Percentiles rank a stretch among this genome's conserved stretches.
These are phyloP conservation scores for Cyrtonyx montezumae DNA, from an alignment of 2,113 vertebrate genomes.

Conservation along the genomic window DNA sequence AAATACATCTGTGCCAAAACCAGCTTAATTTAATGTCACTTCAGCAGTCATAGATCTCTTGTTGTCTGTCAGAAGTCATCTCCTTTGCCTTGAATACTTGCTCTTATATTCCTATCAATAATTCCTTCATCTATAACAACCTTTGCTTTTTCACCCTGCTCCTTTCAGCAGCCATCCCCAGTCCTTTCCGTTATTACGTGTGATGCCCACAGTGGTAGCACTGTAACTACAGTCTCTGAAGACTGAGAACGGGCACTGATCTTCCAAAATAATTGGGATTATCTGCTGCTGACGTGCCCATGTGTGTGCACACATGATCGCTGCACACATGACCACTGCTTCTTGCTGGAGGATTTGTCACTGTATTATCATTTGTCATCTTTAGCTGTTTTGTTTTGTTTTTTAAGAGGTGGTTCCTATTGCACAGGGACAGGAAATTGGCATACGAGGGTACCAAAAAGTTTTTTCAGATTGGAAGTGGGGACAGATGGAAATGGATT, in stretches of 20 bases:
- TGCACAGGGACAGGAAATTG: background rate
- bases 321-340: background rate
- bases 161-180: background rate
- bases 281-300: background rate
- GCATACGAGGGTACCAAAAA: background rate
- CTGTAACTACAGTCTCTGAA: background rate
- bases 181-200: background rate
- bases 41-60: slow-evolving; percentile 13
- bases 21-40: slow-evolving; percentile 15
- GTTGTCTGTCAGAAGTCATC: slow-evolving; percentile 20
- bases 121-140: background rate
- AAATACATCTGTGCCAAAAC: slow-evolving; percentile 29
- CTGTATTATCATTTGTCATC: background rate
- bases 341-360: background rate
- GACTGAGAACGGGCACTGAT: background rate
- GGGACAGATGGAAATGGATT: background rate
- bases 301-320: background rate
- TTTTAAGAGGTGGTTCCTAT: background rate
- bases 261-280: background rate
- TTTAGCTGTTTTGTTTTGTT: no score
- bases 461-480: background rate
- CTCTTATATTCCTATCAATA: background rate
- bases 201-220: background rate
- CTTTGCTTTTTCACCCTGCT: fast-evolving
- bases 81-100: background rate